Conservation (phyloP, 2,888 invertebrate genomes). For the Chironomus tentans region DNA sequence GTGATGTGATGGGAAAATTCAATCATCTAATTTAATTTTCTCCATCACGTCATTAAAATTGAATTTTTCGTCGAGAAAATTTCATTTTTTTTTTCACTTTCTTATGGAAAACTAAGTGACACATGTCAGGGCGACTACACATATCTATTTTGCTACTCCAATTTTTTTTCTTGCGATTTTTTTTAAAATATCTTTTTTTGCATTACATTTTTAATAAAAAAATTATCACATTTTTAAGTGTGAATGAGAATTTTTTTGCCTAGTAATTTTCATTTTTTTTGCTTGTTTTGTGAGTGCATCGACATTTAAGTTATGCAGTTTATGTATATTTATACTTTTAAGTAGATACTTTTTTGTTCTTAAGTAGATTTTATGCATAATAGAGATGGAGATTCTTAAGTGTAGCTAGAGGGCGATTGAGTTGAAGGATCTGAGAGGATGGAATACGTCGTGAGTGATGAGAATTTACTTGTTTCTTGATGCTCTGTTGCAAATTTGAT, state of each 20-base stretch:
- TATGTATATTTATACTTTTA: neutral
- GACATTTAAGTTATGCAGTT: neutral
- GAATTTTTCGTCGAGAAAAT: neutral
- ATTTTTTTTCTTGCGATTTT: neutral
- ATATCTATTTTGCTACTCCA: neutral
- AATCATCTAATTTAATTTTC: constrained; percentile 5
- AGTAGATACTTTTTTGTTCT: neutral
- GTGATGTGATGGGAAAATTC: constrained; percentile 10
- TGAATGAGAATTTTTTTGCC: constrained; percentile 4
- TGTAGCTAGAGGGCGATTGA: neutral
- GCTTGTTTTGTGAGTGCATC: neutral
- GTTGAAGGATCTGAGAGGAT: neutral
- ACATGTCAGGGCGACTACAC: neutral
- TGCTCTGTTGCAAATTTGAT: too few species aligned
- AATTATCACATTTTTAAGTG: constrained; percentile 22
- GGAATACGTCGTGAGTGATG: too few species aligned
- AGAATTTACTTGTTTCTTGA: too few species aligned
- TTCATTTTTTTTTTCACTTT: too few species aligned
- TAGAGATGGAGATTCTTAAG: too few species aligned
- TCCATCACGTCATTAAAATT: neutral
- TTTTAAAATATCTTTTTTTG: neutral
- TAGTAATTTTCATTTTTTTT: neutral
- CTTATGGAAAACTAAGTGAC: neutral
- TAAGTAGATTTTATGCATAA: too few species aligned
- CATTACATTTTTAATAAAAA: constrained; percentile 7